Conservation (phyloP, 2,888 invertebrate genomes). For the Pristionchus maxplancki region DNA sequence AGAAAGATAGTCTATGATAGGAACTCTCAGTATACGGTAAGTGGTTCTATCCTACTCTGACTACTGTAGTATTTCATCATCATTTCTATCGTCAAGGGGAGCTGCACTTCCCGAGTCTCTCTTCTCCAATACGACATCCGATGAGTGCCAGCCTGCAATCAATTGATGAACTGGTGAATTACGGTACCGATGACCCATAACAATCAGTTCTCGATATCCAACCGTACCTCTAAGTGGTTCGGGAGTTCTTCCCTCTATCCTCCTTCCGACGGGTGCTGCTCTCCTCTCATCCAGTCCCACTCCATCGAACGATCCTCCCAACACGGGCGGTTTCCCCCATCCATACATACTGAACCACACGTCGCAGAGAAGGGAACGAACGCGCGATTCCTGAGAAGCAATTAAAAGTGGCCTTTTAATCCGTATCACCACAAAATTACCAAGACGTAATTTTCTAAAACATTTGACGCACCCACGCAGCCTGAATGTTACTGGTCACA, state of each 20-base stretch:
- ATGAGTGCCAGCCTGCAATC: conserved; percentile 44
- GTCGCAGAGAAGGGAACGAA: conserved; percentile 34
- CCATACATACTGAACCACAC: conserved; percentile 50
- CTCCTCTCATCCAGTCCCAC: not conserved
- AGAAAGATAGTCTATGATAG: not conserved
- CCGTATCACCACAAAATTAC: no score
- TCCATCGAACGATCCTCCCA: conserved; percentile 19
- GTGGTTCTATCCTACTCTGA: not conserved
- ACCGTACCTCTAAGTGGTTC: conserved; percentile 34
- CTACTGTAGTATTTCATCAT: conserved; percentile 49
- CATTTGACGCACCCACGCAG: no score
- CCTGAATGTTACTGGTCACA: no score
- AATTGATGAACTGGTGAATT: not conserved
- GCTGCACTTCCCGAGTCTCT: not conserved
- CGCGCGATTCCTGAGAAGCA: conserved; percentile 23
- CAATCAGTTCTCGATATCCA: not conserved
- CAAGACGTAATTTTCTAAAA: no score
- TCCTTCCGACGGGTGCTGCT: not conserved
- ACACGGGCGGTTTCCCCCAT: conserved; percentile 7
- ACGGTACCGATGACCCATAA: not conserved
- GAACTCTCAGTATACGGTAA: not conserved
- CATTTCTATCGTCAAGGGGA: not conserved
- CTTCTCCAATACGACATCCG: conserved; percentile 12
- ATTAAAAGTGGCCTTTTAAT: no score
- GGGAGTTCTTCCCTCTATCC: conserved; percentile 32